These are phyloP conservation scores for Cavia porcellus DNA, from an alignment of 2,113 vertebrate genomes.

Conservation along the genomic window DNA sequence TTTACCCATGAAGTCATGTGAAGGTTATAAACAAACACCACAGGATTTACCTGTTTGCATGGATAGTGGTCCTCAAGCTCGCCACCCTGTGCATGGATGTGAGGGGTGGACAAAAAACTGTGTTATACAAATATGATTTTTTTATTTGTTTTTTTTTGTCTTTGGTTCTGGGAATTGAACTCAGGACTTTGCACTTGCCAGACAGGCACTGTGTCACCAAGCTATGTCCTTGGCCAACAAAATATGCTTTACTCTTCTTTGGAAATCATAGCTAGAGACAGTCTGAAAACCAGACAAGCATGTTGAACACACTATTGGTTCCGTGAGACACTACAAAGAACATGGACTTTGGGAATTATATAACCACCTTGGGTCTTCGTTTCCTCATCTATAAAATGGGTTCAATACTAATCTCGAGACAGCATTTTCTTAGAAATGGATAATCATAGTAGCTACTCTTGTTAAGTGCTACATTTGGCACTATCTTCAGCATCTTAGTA, in stretches of 20 bases:
- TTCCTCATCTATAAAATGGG: neutral
- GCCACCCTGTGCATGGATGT: neutral
- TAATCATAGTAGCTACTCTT: neutral
- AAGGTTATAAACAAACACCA: constrained; percentile 12
- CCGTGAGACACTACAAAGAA: neutral
- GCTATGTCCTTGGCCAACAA: too few relatives aligned
- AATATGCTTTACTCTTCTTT: neutral
- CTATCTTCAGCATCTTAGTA: neutral
- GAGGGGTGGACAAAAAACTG: neutral
- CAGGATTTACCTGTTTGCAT: neutral
- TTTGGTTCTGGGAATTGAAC: too few relatives aligned
- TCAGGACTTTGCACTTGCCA: too few relatives aligned
- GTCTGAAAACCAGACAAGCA: neutral
- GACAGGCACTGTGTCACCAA: too few relatives aligned
- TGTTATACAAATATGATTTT: neutral
- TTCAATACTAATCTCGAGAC: neutral
- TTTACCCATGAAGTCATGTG: constrained; percentile 3
- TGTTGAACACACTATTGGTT: neutral
- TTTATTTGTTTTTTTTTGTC: too few relatives aligned
- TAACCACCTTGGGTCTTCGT: neutral
- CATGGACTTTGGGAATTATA: neutral
- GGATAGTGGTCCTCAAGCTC: neutral
- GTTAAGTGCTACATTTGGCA: neutral
- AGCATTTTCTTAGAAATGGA: neutral
- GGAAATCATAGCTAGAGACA: neutral